phyloP scores from a whole-genome alignment of 2,797 vertebrate species.

The Paguma larvata region DNA sequence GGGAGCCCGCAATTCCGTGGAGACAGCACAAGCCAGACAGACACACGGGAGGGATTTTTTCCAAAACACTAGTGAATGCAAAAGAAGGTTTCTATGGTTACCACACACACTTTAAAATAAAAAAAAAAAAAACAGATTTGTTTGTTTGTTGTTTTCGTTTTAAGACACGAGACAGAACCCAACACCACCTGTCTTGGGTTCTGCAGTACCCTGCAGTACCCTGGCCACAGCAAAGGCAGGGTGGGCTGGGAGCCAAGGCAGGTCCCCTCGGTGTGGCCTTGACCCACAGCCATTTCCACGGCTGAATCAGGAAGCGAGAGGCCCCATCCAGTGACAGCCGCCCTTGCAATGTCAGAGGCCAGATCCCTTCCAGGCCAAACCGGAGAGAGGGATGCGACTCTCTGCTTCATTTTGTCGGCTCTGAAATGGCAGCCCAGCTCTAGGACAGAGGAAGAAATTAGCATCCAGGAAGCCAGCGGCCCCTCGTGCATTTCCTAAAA shows the following conservation, averaged over 20 bases:
- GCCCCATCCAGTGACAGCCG: background rate
- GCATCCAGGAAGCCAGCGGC: background rate
- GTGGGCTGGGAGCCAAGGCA: background rate
- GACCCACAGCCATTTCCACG: background rate
- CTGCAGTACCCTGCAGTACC: background rate
- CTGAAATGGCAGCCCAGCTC: background rate
- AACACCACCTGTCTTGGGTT: background rate
- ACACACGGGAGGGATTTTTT: background rate
- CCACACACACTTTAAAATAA: background rate
- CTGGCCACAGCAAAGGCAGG: background rate
- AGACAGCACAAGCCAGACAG: background rate
- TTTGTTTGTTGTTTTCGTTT: background rate
- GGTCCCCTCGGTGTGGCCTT: background rate
- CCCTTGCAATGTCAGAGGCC: background rate
- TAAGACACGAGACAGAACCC: slow-evolving; percentile 46
- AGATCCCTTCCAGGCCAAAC: background rate
- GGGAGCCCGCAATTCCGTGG: background rate
- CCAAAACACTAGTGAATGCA: slow-evolving; percentile 25
- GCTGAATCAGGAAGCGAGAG: background rate
- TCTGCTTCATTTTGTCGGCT: background rate
- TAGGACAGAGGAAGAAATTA: background rate
- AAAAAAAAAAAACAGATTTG: rapidly evolving
- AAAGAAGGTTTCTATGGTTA: slow-evolving; percentile 58
- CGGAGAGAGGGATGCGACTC: background rate
- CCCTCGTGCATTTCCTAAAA: background rate